Evolutionary conservation across 2,113 vertebrate species (phyloP), one percentile per base, ranked within the genome.

Genomic region (Thunnus thynnus): DNA sequence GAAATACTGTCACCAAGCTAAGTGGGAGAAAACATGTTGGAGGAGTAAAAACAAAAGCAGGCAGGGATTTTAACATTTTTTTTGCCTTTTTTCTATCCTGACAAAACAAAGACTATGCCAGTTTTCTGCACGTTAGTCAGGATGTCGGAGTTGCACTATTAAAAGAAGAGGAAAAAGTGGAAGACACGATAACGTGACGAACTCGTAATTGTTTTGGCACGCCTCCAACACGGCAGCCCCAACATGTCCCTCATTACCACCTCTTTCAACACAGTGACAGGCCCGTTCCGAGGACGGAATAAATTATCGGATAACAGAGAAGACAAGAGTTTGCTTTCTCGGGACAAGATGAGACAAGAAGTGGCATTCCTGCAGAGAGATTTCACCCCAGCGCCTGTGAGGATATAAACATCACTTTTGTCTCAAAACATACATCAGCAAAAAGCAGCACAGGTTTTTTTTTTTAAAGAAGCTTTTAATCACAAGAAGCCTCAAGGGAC

Each of bases 341-440:
- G 1, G 51, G 76, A 84, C 83, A 86, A 72, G 88, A 89, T 13
- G 32, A 87, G 85, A 89, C 83, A 78, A 20, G 82, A 83, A 2
- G 22, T 14, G 50, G 58, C 54, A 80, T 83, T 82, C 83, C 80
- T 78, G 65, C 50, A 25, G 65, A 78, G 66, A 70, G 62, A 41
- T 20, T n/a, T 70, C 67, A 6, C 11, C 20, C 14, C 4, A 22
- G 13, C n/a, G 3, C 30, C 47, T n/a, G 65, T 5, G 18, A 56
- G 41, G 63, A 1, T 32, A 56, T 2, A 20, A 32, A 46, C 22
- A 13, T 46, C 56, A 14, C 54, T 5, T 36, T 27, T 10, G 30
- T 9, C 55, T n/a, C 14, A 9, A 46, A 52, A 36, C 13, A 41
- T 4, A 3, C 12, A 56, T 46, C 13, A 5, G 17, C 22, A 61